Evolutionary conservation across 1,140 invertebrate genomes (phyloP), one percentile per base, ranked within the genome.

Genomic region (Caerostris darwini): DNA sequence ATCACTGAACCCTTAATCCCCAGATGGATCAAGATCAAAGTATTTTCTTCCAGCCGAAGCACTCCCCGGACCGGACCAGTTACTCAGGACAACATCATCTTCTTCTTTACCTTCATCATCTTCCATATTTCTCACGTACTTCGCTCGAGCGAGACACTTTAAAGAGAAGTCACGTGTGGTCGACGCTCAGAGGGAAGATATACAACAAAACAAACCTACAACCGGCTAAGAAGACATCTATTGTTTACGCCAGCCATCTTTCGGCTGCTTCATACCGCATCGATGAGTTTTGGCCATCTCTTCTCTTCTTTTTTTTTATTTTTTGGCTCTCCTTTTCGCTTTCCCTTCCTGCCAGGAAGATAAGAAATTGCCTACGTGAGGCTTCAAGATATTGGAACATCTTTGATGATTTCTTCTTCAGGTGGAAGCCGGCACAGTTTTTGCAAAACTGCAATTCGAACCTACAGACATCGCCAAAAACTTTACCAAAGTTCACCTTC

Each of bases 21-120:
- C 14, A 85, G 83, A 85, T 85, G 83, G 83, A 85, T 59, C 83
- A 58, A 85, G 83, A 85, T 85, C 83, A 85, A 85, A 85, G 83
- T 56, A 19, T 59, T 85, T 85, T 85, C 57, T 77, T 77, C 53
- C 12, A 77, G 69, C 69, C 69, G 61, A 71, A 10, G 50, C 34
- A 19, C 50, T 34, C 53, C 34, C 5, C 61, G 12, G 61, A 64
- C 61, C 34, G 34, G 71, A 77, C 71, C 71, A 77, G 71, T 77
- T 77, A 77, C 71, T 77, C 53, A 19, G 53, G 71, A 77, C 71
- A 53, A 12, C 7, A 19, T 50, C 71, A 50, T 77, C 71, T 34
- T 12, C 34, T 34, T 34, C 34, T 34, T 67, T n/a, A 34, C 57
- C 83, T 85, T 85, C 83, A 85, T 85, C 83, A 85, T 58, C 83